Conservation (phyloP, 2,888 invertebrate species). For the Amphipyra tragopoginis region DNA sequence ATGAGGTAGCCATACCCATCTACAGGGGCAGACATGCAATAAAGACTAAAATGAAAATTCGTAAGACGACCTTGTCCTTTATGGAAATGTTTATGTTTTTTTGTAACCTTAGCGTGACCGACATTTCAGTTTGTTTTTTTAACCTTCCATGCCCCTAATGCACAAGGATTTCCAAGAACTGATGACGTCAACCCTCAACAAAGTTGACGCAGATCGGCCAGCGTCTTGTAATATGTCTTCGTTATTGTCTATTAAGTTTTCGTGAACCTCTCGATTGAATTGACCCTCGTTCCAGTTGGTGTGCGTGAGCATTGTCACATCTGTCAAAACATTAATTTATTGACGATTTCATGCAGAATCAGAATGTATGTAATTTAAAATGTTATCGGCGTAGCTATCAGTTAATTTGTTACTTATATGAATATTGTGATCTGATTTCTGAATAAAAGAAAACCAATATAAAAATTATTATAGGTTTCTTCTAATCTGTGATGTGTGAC, state of each 20-base stretch:
- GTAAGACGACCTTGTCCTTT: slow-evolving; percentile 29
- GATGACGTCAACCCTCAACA: slow-evolving; percentile 71
- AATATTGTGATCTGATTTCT: background rate
- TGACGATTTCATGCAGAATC: slow-evolving; percentile 36
- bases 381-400: slow-evolving; percentile 12
- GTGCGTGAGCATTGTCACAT: slow-evolving; percentile 74
- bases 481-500: too few relatives aligned
- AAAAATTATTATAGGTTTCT: too few relatives aligned
- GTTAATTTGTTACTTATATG: slow-evolving; percentile 1
- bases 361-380: slow-evolving; percentile 20
- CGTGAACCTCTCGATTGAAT: slow-evolving; percentile 80
- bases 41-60: slow-evolving; percentile 3
- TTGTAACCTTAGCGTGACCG: slow-evolving; percentile 52
- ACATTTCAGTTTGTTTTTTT: slow-evolving; percentile 50
- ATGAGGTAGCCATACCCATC: background rate
- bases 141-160: slow-evolving; percentile 58
- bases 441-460: too few relatives aligned
- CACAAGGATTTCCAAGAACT: slow-evolving; percentile 61
- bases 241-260: slow-evolving; percentile 82
- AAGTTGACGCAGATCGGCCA: slow-evolving; percentile 80
- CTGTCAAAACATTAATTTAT: slow-evolving; percentile 54
- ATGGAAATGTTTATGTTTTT: slow-evolving; percentile 21
- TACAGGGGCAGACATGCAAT: slow-evolving; percentile 2
- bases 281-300: slow-evolving; percentile 77
- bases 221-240: slow-evolving; percentile 77